phyloP scores from a whole-genome alignment of 2,888 invertebrate genomes.

The Cerastis rubricosa region DNA sequence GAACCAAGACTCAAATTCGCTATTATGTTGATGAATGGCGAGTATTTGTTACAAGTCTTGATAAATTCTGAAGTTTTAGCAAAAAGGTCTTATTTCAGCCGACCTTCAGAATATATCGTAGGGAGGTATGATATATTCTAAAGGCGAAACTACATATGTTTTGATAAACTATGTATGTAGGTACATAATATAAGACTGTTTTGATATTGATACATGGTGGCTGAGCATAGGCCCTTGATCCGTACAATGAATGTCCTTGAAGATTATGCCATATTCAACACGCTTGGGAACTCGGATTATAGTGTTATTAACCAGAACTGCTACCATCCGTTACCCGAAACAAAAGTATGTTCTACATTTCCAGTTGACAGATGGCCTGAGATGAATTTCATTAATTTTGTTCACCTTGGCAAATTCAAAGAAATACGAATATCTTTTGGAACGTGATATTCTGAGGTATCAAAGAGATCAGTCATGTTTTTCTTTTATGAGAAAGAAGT shows the following conservation, averaged over 20 bases:
- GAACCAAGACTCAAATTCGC: conserved; percentile 72
- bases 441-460: conserved; percentile 27
- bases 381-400: conserved; percentile 32
- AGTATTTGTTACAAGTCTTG: conserved; percentile 75
- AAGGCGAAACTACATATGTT: conserved; percentile 8
- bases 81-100: conserved; percentile 48
- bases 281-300: conserved; percentile 24
- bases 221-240: conserved; percentile 22
- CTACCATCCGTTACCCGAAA: not conserved
- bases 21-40: conserved; percentile 77
- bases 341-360: conserved; percentile 26
- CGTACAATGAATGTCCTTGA: conserved; percentile 29
- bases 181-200: conserved; percentile 1
- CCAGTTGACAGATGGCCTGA: conserved; percentile 30
- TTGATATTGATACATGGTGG: conserved; percentile 34
- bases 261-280: conserved; percentile 20
- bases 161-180: conserved; percentile 26
- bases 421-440: conserved; percentile 37
- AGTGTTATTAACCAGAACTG: not conserved
- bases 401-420: conserved; percentile 30
- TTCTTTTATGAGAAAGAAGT: conserved; percentile 27
- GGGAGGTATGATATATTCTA: conserved; percentile 22
- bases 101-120: not conserved
- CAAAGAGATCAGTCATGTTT: conserved; percentile 36
- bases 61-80: conserved; percentile 62